Evolutionary conservation across 2,888 invertebrate species (phyloP).

Genomic region (Pyrocoelia pectoralis): DNA sequence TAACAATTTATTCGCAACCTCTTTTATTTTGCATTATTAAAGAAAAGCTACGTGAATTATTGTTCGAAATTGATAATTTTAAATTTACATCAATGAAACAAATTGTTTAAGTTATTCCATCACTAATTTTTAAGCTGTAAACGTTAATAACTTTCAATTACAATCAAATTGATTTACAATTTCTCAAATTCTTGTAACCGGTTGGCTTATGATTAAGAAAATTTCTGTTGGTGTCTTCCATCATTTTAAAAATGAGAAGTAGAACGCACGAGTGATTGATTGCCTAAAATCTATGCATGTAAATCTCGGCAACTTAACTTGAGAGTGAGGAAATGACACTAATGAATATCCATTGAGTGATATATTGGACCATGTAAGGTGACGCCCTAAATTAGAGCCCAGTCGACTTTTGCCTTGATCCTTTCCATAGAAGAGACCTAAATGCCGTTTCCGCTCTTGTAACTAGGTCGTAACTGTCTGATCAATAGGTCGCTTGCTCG

Average conservation of each 20-base stretch:
- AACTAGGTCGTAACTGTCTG: slow-evolving; percentile 43
- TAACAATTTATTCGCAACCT: no score
- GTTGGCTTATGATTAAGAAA: no score
- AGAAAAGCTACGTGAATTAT: no score
- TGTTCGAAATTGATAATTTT: no score
- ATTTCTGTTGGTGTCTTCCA: no score
- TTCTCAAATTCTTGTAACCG: no score
- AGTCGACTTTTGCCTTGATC: slow-evolving; percentile 46
- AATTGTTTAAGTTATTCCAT: no score
- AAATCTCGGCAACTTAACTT: background rate
- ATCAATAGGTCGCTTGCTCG: slow-evolving; percentile 44
- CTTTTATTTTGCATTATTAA: no score
- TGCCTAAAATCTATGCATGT: background rate
- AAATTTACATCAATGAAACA: no score
- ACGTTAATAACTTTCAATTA: no score
- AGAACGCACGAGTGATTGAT: background rate
- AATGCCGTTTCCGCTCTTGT: slow-evolving; percentile 45
- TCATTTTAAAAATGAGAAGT: background rate
- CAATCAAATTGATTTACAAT: no score
- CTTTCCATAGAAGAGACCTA: slow-evolving; percentile 42
- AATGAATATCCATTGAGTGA: slow-evolving; percentile 51
- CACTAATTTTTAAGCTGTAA: no score
- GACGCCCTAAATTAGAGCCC: slow-evolving; percentile 41
- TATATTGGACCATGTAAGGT: slow-evolving; percentile 49
- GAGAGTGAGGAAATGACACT: slow-evolving; percentile 11